Percentiles rank a stretch among this genome's conserved stretches.
These are phyloP conservation scores for Eulemur rubriventer DNA, from an alignment of 2,797 vertebrate species.

Conservation along the genomic window DNA sequence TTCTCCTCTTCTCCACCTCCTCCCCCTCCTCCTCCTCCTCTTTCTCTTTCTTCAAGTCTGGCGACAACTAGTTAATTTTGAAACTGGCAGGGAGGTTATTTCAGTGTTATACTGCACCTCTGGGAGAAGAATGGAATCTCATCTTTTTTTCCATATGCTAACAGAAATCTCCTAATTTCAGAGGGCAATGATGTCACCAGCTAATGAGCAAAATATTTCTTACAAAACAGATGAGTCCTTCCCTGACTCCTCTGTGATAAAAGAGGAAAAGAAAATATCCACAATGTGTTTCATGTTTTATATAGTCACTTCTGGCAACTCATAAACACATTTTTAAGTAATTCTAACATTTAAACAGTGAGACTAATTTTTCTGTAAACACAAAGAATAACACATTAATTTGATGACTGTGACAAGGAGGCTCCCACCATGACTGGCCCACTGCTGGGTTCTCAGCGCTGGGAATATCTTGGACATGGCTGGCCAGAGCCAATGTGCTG, in stretches of 20 bases:
- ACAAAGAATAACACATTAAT: constrained; percentile 3
- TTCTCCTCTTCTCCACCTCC: not conserved
- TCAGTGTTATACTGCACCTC: constrained; percentile 78
- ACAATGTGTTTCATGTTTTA: constrained; percentile 60
- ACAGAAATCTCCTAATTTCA: constrained; percentile 83
- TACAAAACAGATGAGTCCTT: constrained; percentile 75
- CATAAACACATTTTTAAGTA: constrained; percentile 45
- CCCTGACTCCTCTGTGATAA: constrained; percentile 72
- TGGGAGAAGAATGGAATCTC: constrained; percentile 81
- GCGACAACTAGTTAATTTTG: constrained; percentile 82
- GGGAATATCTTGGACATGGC: not conserved
- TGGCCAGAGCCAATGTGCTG: not conserved
- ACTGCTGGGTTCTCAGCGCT: not conserved
- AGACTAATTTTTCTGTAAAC: constrained; percentile 52
- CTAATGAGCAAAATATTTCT: constrained; percentile 82
- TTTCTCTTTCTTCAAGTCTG: constrained; percentile 42
- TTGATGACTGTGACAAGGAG: not conserved
- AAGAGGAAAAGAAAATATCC: not conserved
- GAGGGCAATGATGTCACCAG: constrained; percentile 80
- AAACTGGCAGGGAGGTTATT: constrained; percentile 83
- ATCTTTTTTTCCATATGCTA: constrained; percentile 79
- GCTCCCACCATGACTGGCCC: not conserved
- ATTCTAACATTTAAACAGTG: constrained; percentile 42
- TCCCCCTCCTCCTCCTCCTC: not conserved
- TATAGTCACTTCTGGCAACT: constrained; percentile 51